Percentiles rank a stretch among this genome's conserved stretches.
Evolutionary conservation across 2,888 invertebrate genomes (phyloP).

Genomic region (Tholera decimalis): DNA sequence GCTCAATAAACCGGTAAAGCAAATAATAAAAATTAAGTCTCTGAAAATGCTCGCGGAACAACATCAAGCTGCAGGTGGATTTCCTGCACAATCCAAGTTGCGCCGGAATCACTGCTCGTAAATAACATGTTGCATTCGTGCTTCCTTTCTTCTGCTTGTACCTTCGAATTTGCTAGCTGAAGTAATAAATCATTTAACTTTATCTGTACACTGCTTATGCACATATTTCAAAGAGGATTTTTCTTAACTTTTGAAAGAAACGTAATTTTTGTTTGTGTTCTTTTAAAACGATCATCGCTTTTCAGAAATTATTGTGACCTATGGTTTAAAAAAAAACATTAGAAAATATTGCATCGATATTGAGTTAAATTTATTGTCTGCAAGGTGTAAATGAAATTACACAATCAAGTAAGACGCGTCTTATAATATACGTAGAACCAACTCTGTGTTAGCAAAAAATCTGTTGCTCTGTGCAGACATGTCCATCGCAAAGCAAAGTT

Average conservation of each 20-base stretch:
- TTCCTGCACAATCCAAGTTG: constrained; percentile 79
- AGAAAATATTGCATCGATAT: too few species aligned
- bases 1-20: constrained; percentile 45
- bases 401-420: too few species aligned
- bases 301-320: background rate
- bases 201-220: constrained; percentile 48
- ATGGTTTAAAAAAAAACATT: background rate
- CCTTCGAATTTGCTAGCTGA: constrained; percentile 75
- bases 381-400: background rate
- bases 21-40: constrained; percentile 63
- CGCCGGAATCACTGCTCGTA: constrained; percentile 86
- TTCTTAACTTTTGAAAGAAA: constrained; percentile 7
- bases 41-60: constrained; percentile 64
- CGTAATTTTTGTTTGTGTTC: constrained; percentile 1
- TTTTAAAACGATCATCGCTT: background rate
- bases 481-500: background rate
- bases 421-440: too few species aligned
- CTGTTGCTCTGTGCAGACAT: too few species aligned
- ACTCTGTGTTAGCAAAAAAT: too few species aligned
- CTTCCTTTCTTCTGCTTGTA: constrained; percentile 83
- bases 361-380: background rate
- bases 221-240: constrained; percentile 16
- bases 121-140: constrained; percentile 84
- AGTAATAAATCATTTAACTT: constrained; percentile 73
- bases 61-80: constrained; percentile 77